phyloP scores from a whole-genome alignment of 2,113 vertebrate species.

The Pachycephala philippinensis region DNA sequence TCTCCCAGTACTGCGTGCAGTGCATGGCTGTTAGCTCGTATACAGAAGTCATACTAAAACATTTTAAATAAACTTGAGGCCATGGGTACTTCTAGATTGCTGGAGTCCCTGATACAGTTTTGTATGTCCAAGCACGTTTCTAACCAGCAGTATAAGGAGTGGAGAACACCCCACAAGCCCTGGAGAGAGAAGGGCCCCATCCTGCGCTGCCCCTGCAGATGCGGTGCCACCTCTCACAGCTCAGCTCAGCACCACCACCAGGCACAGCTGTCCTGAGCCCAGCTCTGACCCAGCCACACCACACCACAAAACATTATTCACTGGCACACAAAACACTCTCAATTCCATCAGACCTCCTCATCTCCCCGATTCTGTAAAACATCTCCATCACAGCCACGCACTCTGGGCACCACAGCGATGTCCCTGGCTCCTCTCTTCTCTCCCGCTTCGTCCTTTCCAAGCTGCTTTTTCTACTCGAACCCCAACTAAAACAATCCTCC shows the following conservation, averaged over 20 bases:
- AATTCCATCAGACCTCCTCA: accelerated
- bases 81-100: neutral
- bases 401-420: neutral
- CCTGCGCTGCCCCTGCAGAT: neutral
- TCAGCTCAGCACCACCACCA: neutral
- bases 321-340: neutral
- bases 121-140: accelerated
- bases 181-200: neutral
- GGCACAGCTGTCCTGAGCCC: accelerated
- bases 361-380: accelerated
- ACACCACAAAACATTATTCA: neutral
- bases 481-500: neutral
- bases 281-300: neutral
- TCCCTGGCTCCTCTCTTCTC: neutral
- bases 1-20: accelerated
- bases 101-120: neutral
- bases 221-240: neutral
- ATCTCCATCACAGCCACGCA: accelerated
- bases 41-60: neutral
- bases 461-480: neutral
- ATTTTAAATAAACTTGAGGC: neutral
- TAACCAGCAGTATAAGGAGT: accelerated
- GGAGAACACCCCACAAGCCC: neutral
- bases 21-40: neutral
- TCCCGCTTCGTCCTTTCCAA: neutral